Conservation (phyloP, 92 coral and sea anemone species). For the Bergia sp. region DNA sequence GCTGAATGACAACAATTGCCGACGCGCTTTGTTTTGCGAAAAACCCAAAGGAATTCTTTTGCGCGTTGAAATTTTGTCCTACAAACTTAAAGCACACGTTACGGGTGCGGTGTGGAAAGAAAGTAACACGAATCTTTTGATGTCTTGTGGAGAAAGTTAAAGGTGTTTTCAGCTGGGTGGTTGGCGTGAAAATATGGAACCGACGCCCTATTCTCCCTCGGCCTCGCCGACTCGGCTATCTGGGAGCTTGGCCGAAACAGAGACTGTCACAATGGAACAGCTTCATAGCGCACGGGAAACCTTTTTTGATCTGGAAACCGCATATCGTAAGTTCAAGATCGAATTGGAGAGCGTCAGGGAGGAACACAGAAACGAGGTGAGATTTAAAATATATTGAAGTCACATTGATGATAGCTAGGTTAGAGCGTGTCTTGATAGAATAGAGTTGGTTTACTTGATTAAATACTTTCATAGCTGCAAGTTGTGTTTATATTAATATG, state of each 20-base stretch:
- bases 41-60: slow-evolving; percentile 21
- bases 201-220: slow-evolving; percentile 15
- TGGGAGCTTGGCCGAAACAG: slow-evolving; percentile 41
- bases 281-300: slow-evolving; percentile 96
- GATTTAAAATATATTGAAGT: not conserved
- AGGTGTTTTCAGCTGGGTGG: not conserved
- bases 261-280: slow-evolving; percentile 84
- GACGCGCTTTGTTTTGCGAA: slow-evolving; percentile 23
- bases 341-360: slow-evolving; percentile 91
- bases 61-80: slow-evolving; percentile 30
- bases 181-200: slow-evolving; percentile 20
- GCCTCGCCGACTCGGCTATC: not conserved
- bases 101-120: not conserved
- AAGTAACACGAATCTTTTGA: not conserved
- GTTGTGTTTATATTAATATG: not conserved
- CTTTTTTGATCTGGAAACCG: slow-evolving; percentile 88
- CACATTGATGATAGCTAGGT: not conserved
- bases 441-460: not conserved
- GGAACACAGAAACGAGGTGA: slow-evolving; percentile 93
- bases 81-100: slow-evolving; percentile 11
- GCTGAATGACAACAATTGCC: slow-evolving; percentile 11
- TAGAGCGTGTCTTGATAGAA: not conserved
- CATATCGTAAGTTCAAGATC: slow-evolving; percentile 88
- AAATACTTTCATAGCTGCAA: not conserved
- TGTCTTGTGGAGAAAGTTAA: not conserved